These are phyloP conservation scores for Antennarius maculatus DNA, from an alignment of 2,797 vertebrate genomes.

Conservation along the genomic window DNA sequence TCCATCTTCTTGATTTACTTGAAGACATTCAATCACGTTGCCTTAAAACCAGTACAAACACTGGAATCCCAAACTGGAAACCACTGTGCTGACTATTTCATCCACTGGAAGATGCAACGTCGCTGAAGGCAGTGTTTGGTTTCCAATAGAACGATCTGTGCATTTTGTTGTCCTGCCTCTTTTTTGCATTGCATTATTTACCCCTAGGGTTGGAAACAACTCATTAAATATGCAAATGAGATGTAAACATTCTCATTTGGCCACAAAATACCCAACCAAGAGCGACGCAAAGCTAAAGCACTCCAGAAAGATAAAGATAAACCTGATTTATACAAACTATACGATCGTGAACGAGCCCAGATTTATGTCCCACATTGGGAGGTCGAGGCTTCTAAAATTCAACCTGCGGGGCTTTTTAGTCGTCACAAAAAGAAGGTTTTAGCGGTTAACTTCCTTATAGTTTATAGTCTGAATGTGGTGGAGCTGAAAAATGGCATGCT, in stretches of 20 bases:
- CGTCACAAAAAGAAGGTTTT: neutral
- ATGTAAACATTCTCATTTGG: neutral
- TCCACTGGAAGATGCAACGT: conserved; percentile 21
- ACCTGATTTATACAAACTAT: too few relatives aligned
- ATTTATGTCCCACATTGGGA: neutral
- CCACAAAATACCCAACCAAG: too few relatives aligned
- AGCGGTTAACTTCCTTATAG: conserved; percentile 27
- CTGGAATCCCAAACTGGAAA: conserved; percentile 37
- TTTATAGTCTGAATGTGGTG: conserved; percentile 6
- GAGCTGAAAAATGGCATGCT: conserved; percentile 27
- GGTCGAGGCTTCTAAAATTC: conserved; percentile 5
- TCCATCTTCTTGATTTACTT: too few relatives aligned
- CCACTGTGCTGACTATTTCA: conserved; percentile 28
- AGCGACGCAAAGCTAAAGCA: too few relatives aligned
- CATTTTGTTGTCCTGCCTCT: too few relatives aligned
- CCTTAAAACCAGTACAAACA: neutral
- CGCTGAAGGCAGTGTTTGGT: conserved; percentile 18
- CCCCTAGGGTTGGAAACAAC: neutral
- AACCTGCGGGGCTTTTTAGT: neutral
- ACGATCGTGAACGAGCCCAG: neutral
- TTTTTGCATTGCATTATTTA: conserved; percentile 19
- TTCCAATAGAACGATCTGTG: too few relatives aligned
- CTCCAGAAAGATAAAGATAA: too few relatives aligned
- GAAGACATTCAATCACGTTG: neutral
- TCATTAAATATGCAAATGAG: conserved; percentile 2